Conservation (phyloP, 2,797 vertebrate genomes). For the Mastacembelus armatus region DNA sequence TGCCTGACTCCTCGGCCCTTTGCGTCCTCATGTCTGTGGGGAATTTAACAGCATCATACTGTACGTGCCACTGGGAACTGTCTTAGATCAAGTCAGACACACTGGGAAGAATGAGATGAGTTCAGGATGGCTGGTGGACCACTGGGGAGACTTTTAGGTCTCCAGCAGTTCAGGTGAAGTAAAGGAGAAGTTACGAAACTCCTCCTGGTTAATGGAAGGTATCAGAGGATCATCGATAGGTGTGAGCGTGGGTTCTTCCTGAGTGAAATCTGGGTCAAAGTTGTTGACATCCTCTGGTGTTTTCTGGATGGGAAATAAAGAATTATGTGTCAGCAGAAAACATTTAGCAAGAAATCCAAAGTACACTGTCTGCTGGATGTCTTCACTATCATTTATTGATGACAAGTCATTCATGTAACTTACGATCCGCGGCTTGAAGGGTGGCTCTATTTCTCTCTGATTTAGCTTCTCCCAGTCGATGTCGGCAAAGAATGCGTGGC, state of each 20-base stretch:
- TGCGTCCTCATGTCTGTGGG: constrained; percentile 49
- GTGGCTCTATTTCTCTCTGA: constrained; percentile 91
- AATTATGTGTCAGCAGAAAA: constrained; percentile 2
- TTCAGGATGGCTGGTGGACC: neutral
- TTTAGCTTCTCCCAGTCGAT: constrained; percentile 95
- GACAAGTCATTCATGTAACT: constrained; percentile 65
- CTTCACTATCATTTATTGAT: constrained; percentile 2
- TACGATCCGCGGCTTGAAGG: constrained; percentile 96
- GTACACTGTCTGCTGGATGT: neutral
- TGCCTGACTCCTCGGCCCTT: constrained; percentile 12
- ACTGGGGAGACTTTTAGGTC: constrained; percentile 28
- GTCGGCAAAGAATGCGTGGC: constrained; percentile 89
- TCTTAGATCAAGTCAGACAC: constrained; percentile 15
- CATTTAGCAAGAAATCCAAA: constrained; percentile 18
- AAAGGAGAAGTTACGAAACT: constrained; percentile 96
- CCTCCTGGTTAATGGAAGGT: constrained; percentile 93
- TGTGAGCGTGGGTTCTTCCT: constrained; percentile 94
- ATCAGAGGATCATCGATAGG: constrained; percentile 93
- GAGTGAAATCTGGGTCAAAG: constrained; percentile 98
- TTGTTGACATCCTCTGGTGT: constrained; percentile 96
- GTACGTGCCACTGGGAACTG: neutral
- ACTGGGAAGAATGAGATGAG: constrained; percentile 12
- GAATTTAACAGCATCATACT: constrained; percentile 39
- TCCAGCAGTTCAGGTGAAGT: constrained; percentile 87
- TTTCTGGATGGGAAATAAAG: constrained; percentile 85